Conservation (phyloP, 2,113 vertebrate species). For the Actenoides hombroni region DNA sequence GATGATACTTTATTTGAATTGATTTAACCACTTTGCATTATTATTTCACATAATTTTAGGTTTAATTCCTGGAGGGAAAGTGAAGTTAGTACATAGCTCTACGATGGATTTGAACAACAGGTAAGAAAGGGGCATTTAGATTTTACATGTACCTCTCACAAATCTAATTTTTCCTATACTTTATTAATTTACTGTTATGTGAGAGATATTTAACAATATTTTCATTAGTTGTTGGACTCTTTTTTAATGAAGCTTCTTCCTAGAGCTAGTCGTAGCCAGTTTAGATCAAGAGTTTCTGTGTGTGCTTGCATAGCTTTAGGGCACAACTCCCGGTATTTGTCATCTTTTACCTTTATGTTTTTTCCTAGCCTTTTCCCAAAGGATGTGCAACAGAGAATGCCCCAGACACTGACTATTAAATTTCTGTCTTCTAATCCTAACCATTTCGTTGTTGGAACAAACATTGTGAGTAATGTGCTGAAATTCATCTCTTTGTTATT, state of each 20-base stretch:
- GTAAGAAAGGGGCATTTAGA: slow-evolving; percentile 64
- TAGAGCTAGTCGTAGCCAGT: background rate
- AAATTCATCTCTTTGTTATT: background rate
- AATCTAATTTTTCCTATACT: background rate
- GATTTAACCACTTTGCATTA: background rate
- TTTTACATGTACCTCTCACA: background rate
- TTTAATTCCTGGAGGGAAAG: slow-evolving; percentile 88
- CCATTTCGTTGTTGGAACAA: slow-evolving; percentile 89
- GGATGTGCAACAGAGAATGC: slow-evolving; percentile 55
- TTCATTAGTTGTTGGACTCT: accelerated
- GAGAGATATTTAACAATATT: background rate
- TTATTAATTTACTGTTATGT: background rate
- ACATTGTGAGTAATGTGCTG: slow-evolving; percentile 79
- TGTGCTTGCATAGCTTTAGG: background rate
- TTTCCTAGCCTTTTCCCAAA: slow-evolving; percentile 70
- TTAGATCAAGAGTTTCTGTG: background rate
- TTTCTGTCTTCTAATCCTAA: slow-evolving; percentile 88
- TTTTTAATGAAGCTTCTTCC: background rate
- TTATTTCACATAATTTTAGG: slow-evolving; percentile 71
- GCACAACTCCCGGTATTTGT: background rate
- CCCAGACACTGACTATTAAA: slow-evolving; percentile 79
- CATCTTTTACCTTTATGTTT: background rate
- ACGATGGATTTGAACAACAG: slow-evolving; percentile 74
- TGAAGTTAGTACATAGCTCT: slow-evolving; percentile 91
- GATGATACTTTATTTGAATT: background rate